These are phyloP conservation scores for Lasiommata megera DNA, from an alignment of 2,888 invertebrate genomes.

Conservation along the genomic window DNA sequence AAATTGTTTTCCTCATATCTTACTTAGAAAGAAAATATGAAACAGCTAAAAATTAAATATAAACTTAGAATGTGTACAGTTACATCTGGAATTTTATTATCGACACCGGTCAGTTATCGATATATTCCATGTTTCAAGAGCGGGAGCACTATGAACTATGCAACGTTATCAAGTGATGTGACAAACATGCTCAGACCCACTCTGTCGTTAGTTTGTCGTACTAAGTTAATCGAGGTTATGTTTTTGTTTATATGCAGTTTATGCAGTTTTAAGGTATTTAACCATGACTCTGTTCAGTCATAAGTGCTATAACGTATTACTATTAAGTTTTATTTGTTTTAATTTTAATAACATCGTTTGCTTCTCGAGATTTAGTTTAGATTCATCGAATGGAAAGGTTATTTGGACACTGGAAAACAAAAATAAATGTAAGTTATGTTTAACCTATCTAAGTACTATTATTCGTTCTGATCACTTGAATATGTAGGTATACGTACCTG, in stretches of 20 bases:
- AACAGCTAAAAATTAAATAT: too few relatives aligned
- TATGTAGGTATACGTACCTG: too few relatives aligned
- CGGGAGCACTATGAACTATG: too few relatives aligned
- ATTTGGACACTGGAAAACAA: slow-evolving; percentile 59
- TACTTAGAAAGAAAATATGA: too few relatives aligned
- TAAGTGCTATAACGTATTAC: neutral
- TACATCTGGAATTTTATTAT: too few relatives aligned
- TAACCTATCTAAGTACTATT: too few relatives aligned
- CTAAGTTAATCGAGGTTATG: neutral
- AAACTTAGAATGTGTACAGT: too few relatives aligned
- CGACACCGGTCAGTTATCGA: neutral
- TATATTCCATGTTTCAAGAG: too few relatives aligned
- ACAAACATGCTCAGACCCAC: neutral
- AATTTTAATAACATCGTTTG: slow-evolving; percentile 15
- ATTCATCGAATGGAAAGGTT: slow-evolving; percentile 33
- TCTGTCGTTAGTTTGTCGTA: neutral
- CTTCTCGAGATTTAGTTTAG: slow-evolving; percentile 28
- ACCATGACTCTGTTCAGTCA: neutral
- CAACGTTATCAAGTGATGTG: neutral
- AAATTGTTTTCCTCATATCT: too few relatives aligned
- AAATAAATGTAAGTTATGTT: slow-evolving; percentile 70
- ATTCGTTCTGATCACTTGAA: too few relatives aligned
- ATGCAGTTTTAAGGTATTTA: neutral
- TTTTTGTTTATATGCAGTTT: neutral
- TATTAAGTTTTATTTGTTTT: slow-evolving; percentile 8